These are phyloP conservation scores for Melanotaenia boesemani DNA, from an alignment of 2,797 vertebrate genomes.

Conservation along the genomic window DNA sequence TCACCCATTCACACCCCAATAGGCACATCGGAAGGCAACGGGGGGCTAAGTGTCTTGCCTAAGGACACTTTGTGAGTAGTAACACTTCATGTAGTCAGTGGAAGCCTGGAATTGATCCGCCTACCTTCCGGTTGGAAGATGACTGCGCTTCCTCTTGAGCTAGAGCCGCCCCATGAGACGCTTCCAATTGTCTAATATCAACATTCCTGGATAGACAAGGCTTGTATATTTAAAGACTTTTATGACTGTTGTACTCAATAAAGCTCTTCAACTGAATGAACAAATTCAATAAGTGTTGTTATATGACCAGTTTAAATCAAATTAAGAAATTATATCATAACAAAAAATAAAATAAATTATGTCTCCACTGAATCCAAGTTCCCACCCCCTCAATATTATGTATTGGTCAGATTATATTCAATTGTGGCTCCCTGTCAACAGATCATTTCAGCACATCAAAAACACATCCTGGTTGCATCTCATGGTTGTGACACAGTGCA, in stretches of 20 bases:
- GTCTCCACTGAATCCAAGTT: not conserved
- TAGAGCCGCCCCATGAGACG: no score
- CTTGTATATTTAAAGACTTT: not conserved
- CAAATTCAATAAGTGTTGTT: constrained; percentile 6
- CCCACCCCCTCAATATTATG: not conserved
- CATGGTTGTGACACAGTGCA: constrained; percentile 44
- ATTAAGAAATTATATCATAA: not conserved
- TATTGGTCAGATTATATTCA: constrained; percentile 12
- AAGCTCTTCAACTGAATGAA: not conserved
- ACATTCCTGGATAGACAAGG: not conserved
- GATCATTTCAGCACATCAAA: constrained; percentile 28
- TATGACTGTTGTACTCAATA: not conserved
- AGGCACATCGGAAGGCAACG: no score
- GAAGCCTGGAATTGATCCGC: no score
- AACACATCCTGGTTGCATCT: constrained; percentile 37
- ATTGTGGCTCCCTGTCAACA: constrained; percentile 8
- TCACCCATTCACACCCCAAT: no score
- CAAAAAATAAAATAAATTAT: not conserved
- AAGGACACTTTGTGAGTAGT: no score
- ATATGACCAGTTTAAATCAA: not conserved
- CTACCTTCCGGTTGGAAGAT: no score
- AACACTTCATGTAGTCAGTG: no score
- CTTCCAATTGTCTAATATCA: not conserved
- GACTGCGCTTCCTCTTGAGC: no score
- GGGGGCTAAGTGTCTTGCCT: no score